phyloP scores from a whole-genome alignment of 2,888 invertebrate species.

The Trilocha varians region DNA sequence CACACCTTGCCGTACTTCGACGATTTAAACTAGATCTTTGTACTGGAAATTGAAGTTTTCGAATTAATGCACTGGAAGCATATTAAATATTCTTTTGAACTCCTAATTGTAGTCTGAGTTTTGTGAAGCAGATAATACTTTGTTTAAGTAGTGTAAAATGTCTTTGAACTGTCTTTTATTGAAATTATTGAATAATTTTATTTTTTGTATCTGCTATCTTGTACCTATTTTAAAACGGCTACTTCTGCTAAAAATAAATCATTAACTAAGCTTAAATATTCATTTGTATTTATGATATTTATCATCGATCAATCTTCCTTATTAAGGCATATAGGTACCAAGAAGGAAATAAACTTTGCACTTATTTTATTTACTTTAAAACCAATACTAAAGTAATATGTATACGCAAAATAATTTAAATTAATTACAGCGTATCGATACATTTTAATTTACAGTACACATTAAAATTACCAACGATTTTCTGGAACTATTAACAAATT shows the following conservation, averaged over 20 bases:
- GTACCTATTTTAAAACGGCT: too few relatives aligned
- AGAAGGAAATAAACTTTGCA: too few relatives aligned
- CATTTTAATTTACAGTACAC: neutral
- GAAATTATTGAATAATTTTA: too few relatives aligned
- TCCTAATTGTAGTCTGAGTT: neutral
- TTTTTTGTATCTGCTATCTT: too few relatives aligned
- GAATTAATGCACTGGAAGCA: conserved; percentile 1
- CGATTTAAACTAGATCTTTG: conserved; percentile 3
- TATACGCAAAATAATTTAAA: neutral
- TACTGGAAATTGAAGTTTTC: conserved; percentile 8
- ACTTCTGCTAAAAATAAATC: too few relatives aligned
- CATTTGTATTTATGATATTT: too few relatives aligned
- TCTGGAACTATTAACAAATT: conserved; percentile 42
- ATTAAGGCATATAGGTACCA: too few relatives aligned
- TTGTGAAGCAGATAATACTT: too few relatives aligned
- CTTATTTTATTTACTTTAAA: neutral
- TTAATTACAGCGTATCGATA: neutral
- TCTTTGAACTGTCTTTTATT: too few relatives aligned
- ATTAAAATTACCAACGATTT: conserved; percentile 24
- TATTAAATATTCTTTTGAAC: neutral
- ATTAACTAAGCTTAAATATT: too few relatives aligned
- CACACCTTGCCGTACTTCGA: conserved; percentile 25
- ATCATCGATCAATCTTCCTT: too few relatives aligned
- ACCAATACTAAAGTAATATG: neutral
- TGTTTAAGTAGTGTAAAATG: too few relatives aligned